A percentile compares a stretch with the other conserved stretches of the same genome.
These are phyloP conservation scores for Leptinotarsa haldemani DNA, from an alignment of 2,888 invertebrate species.

Conservation along the genomic window DNA sequence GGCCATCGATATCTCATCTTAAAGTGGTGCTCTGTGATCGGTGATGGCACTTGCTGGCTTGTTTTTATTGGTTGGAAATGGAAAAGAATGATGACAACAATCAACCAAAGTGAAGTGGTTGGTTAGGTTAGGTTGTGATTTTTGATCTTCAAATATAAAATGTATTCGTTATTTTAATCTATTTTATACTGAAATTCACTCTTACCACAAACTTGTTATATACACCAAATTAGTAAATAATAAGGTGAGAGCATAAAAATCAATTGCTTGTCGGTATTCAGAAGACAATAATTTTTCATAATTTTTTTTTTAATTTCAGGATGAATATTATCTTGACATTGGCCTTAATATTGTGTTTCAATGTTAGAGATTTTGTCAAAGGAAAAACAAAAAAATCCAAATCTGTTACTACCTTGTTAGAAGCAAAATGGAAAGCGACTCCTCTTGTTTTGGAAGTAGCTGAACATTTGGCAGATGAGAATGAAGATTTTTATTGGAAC, in stretches of 20 bases:
- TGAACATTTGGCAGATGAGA: constrained; percentile 86
- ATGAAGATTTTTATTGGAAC: constrained; percentile 83
- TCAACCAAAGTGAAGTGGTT: background rate
- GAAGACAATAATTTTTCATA: background rate
- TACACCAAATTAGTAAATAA: background rate
- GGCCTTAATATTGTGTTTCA: constrained; percentile 17
- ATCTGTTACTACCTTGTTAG: constrained; percentile 87
- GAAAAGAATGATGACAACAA: background rate
- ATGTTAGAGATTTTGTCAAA: constrained; percentile 43
- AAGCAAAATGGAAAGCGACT: constrained; percentile 95
- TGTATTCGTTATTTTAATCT: background rate
- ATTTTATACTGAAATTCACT: background rate
- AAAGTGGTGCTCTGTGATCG: too few relatives aligned
- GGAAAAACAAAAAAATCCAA: constrained; percentile 72
- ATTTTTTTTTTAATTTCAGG: constrained; percentile 1
- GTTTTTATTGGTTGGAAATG: background rate
- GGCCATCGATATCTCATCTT: background rate
- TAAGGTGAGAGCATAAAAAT: background rate
- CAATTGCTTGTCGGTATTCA: background rate
- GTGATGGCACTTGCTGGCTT: background rate
- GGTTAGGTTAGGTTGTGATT: background rate
- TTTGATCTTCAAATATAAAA: background rate
- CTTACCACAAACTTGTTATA: too few relatives aligned
- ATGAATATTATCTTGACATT: constrained; percentile 19
- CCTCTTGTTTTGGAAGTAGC: constrained; percentile 92